Conservation (phyloP, 2,888 invertebrate genomes). For the Himalopsyche anomala region DNA sequence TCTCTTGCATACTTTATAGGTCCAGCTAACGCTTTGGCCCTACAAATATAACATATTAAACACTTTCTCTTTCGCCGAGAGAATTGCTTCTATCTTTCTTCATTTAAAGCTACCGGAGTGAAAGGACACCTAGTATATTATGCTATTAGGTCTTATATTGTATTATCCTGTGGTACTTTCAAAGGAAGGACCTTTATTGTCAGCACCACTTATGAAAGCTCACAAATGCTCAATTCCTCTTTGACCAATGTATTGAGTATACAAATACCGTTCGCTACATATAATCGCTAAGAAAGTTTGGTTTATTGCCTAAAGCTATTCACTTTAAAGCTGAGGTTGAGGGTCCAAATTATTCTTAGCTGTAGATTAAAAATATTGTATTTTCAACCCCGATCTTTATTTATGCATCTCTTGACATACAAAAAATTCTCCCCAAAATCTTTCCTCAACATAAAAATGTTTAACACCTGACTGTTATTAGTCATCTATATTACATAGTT, state of each 20-base stretch:
- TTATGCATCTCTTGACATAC: too few relatives aligned
- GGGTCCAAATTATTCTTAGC: too few relatives aligned
- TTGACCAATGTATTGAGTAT: background rate
- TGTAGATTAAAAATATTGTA: too few relatives aligned
- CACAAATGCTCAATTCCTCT: background rate
- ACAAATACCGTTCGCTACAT: background rate
- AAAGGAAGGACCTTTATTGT: constrained; percentile 24
- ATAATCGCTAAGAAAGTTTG: too few relatives aligned
- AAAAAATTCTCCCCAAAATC: too few relatives aligned
- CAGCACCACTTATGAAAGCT: constrained; percentile 32
- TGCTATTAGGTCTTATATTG: constrained; percentile 60
- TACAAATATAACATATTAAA: constrained; percentile 59
- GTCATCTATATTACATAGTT: too few relatives aligned
- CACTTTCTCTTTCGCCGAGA: constrained; percentile 55
- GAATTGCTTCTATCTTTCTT: constrained; percentile 62
- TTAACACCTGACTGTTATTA: too few relatives aligned
- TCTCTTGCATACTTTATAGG: constrained; percentile 57
- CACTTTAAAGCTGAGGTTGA: too few relatives aligned
- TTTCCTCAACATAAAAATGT: too few relatives aligned
- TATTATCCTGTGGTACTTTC: constrained; percentile 31
- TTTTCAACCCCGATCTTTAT: too few relatives aligned
- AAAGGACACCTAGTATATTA: constrained; percentile 64
- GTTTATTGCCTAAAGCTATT: too few relatives aligned
- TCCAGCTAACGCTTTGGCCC: constrained; percentile 25
- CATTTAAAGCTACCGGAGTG: constrained; percentile 56